Conservation (phyloP, 2,113 vertebrate species). For the Cryptomyrus ogoouensis region DNA sequence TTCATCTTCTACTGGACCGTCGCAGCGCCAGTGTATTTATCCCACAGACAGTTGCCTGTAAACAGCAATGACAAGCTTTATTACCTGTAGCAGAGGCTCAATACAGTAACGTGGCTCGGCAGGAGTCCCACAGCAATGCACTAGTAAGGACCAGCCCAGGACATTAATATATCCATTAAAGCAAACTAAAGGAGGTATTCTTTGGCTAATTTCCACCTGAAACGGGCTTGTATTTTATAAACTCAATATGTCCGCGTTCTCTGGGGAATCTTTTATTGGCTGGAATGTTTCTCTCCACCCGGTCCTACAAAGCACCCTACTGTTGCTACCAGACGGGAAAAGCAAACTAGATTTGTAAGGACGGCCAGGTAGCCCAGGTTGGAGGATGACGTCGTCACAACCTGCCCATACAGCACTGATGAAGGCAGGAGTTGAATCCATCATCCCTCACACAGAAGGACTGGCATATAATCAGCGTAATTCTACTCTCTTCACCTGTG, state of each 20-base stretch:
- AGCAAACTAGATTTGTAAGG: background rate
- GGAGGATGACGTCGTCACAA: background rate
- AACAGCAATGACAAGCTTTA: background rate
- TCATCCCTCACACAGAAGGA: background rate
- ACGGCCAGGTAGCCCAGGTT: background rate
- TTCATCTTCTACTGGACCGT: background rate
- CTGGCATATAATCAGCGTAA: background rate
- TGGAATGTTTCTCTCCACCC: conserved; percentile 34
- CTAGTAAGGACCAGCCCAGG: background rate
- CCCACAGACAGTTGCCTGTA: background rate
- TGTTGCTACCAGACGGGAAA: background rate
- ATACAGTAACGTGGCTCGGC: background rate
- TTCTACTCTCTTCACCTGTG: background rate
- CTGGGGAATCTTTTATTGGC: conserved; percentile 40
- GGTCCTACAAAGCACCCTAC: background rate
- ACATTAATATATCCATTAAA: background rate
- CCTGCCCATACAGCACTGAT: background rate
- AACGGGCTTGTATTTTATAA: conserved; percentile 41
- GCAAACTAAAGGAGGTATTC: background rate
- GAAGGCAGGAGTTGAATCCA: background rate
- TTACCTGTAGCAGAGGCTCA: background rate
- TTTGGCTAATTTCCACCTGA: background rate
- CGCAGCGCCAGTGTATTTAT: background rate
- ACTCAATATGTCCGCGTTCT: conserved; percentile 30
- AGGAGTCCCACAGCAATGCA: background rate